Base-by-base conservation (phyloP, 2,888 invertebrate genomes). In the Gymnoscelis rufifasciata region DNA sequence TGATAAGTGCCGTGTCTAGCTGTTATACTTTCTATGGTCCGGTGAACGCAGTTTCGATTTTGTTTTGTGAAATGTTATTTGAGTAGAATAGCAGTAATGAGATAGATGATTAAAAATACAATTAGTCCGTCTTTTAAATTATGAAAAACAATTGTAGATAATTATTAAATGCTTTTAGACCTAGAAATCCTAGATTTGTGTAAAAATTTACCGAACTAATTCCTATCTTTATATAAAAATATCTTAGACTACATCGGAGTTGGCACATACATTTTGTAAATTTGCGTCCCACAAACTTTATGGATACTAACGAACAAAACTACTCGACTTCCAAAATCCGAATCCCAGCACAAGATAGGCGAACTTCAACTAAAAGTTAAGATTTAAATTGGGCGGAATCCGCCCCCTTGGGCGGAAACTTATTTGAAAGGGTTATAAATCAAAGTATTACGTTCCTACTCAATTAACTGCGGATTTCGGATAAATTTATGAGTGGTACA, bases 351-450 rank as follows among this genome's bases (percentile, higher is more conserved):
- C 57, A 70, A 79, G 81, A 81, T 79, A 81, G 68, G 68, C 70
- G 54, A 74, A 83, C 75, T 83, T 79, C 64, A 73, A 75, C 72
- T 74, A 64, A 69, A 80, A 83, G 76, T 81, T 80, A 71, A 72
- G 77, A 78, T 74, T 78, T 76, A 77, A 78, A 81, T 80, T 80
- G 71, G 77, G 71, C 68, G 69, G 37, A 44, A 44, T 43, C 72
- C 66, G 56, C 67, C 66, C 64, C 54, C 60, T 56, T 68, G 73
- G 68, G 68, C 48, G 43, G 46, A 67, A 75, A 76, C 75, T 78
- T 75, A 69, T 76, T 75, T 77, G 71, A 77, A 77, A 74, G 80
- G 78, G 77, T 68, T 75, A 68, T 79, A 81, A 79, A 80, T 83
- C 81, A 78, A 77, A 78, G 72, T 73, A 77, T 78, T 81, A 73